phyloP scores from a whole-genome alignment of 2,113 vertebrate genomes.

The Felis catus region DNA sequence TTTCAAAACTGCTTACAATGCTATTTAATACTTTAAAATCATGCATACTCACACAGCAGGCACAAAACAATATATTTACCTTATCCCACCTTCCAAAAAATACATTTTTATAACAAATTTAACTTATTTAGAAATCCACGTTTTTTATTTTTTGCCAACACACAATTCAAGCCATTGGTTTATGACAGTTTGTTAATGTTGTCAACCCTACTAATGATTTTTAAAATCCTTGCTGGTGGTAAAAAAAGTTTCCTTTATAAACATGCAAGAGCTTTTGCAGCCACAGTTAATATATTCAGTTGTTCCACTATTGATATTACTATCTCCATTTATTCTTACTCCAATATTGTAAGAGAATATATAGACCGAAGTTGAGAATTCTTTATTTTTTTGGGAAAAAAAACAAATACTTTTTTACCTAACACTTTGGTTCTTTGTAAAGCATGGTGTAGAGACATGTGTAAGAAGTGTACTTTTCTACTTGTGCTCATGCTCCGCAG shows the following conservation, averaged over 20 bases:
- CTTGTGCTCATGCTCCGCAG: neutral
- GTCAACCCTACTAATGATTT: neutral
- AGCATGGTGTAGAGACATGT: neutral
- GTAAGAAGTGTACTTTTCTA: neutral
- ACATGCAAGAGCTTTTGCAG: neutral
- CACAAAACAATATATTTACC: neutral
- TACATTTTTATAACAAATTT: neutral
- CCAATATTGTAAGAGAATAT: neutral
- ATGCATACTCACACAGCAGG: neutral
- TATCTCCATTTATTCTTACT: neutral
- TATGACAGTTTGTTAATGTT: slow-evolving; percentile 18
- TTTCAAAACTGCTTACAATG: neutral
- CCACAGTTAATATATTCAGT: neutral
- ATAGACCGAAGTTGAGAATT: neutral
- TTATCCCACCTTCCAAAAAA: neutral
- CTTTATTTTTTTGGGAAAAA: neutral
- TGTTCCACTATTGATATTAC: neutral
- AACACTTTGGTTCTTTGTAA: neutral
- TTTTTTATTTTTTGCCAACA: neutral
- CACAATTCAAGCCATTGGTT: slow-evolving; percentile 9
- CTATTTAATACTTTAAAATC: neutral
- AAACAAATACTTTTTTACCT: neutral
- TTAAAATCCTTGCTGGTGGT: slow-evolving; percentile 18
- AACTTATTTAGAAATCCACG: slow-evolving; percentile 5
- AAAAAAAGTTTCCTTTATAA: slow-evolving; percentile 21